phyloP scores from a whole-genome alignment of 2,888 invertebrate species.

The Silvanus unidentatus region DNA sequence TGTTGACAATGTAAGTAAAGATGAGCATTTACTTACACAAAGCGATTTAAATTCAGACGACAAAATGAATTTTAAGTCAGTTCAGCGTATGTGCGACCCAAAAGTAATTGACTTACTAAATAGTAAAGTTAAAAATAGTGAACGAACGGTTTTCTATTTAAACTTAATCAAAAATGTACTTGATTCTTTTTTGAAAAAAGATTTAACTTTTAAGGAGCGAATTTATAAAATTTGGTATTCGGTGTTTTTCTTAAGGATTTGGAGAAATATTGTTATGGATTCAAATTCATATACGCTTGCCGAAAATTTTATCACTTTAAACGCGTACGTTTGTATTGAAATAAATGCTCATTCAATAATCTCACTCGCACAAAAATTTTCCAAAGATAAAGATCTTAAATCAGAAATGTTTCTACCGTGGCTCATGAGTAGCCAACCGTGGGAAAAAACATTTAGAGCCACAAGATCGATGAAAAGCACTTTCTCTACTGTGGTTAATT shows the following conservation, averaged over 20 bases:
- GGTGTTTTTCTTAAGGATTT: background rate
- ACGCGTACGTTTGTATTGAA: background rate
- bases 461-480: background rate
- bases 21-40: constrained; percentile 11
- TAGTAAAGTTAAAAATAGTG: constrained; percentile 5
- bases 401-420: background rate
- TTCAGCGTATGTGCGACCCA: constrained; percentile 8
- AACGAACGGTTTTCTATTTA: constrained; percentile 8
- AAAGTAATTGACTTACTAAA: constrained; percentile 6
- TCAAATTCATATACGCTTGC: background rate
- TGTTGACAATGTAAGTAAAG: constrained; percentile 10
- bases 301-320: background rate
- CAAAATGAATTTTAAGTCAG: constrained; percentile 15
- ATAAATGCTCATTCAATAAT: background rate
- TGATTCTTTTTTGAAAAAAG: constrained; percentile 8
- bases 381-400: background rate
- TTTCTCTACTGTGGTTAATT: background rate
- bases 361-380: background rate
- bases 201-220: background rate
- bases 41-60: constrained; percentile 1
- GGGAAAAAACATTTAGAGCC: background rate
- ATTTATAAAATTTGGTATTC: background rate
- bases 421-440: background rate
- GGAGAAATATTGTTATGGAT: background rate
- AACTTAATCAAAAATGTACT: constrained; percentile 7